Conservation (phyloP, 1,140 invertebrate genomes). For the Dreissena polymorpha region DNA sequence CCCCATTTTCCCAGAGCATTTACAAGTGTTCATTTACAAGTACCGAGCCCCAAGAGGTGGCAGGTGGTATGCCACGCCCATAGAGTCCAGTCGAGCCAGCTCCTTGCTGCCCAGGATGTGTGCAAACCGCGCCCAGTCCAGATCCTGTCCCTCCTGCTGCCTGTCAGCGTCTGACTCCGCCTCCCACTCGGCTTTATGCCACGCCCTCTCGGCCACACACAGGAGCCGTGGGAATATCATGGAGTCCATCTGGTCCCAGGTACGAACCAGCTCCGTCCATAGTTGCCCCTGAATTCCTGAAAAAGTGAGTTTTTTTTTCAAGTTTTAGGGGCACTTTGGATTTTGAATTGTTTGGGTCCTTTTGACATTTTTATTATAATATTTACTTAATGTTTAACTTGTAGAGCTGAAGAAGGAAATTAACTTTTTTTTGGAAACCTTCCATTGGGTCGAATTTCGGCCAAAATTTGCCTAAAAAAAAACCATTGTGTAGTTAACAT, state of each 20-base stretch:
- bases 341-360: background rate
- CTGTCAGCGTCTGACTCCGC: conserved; percentile 28
- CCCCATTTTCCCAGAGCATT: no score
- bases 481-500: no score
- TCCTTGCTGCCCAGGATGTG: conserved; percentile 66
- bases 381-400: no score
- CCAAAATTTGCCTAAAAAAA: no score
- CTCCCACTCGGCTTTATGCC: conserved; percentile 73
- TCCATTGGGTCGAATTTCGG: no score
- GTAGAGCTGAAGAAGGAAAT: no score
- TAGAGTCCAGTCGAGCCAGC: conserved; percentile 64
- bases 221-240: conserved; percentile 73
- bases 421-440: no score
- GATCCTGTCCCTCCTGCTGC: conserved; percentile 25
- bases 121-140: conserved; percentile 68
- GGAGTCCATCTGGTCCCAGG: conserved; percentile 64
- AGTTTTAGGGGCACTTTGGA: background rate
- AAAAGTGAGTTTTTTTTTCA: background rate
- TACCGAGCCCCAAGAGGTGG: conserved; percentile 68
- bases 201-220: conserved; percentile 72
- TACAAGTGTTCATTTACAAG: conserved; percentile 23
- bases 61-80: conserved; percentile 64
- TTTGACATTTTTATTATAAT: no score
- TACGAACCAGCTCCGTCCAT: conserved; percentile 71
- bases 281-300: conserved; percentile 70